Evolutionary conservation across 2,888 invertebrate species (phyloP).

Genomic region (Drosophila yooni): DNA sequence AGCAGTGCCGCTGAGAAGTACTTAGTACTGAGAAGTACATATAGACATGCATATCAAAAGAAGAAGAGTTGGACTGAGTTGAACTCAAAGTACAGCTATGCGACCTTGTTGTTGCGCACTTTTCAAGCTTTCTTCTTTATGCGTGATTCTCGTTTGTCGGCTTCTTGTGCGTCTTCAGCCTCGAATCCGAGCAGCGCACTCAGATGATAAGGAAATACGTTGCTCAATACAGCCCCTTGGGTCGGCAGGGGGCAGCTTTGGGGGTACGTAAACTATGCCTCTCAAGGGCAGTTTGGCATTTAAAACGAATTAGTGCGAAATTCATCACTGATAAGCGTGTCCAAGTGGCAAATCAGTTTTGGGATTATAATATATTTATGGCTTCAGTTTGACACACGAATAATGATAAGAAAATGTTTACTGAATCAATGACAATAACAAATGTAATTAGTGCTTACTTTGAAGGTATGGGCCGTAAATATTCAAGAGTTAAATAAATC

Average conservation of each 20-base stretch:
- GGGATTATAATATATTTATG: conserved; percentile 3
- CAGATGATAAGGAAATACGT: conserved; percentile 12
- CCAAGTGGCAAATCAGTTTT: conserved; percentile 30
- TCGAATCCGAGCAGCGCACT: background rate
- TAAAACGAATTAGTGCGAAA: conserved; percentile 59
- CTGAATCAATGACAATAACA: background rate
- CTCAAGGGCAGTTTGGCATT: conserved; percentile 51
- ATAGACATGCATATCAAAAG: no score
- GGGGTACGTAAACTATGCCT: background rate
- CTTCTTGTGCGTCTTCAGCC: background rate
- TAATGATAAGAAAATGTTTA: conserved; percentile 1
- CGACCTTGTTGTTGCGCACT: background rate
- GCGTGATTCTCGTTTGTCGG: background rate
- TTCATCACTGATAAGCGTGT: conserved; percentile 42
- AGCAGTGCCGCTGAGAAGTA: background rate
- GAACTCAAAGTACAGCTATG: background rate
- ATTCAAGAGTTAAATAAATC: background rate
- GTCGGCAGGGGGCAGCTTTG: background rate
- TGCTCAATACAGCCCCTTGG: background rate
- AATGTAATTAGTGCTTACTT: background rate
- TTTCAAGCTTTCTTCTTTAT: background rate
- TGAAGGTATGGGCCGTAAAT: background rate
- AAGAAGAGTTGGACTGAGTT: background rate
- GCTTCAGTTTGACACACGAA: conserved; percentile 12
- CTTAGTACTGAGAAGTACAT: background rate